phyloP scores from a whole-genome alignment of 2,113 vertebrate species.

The Nanger granti region DNA sequence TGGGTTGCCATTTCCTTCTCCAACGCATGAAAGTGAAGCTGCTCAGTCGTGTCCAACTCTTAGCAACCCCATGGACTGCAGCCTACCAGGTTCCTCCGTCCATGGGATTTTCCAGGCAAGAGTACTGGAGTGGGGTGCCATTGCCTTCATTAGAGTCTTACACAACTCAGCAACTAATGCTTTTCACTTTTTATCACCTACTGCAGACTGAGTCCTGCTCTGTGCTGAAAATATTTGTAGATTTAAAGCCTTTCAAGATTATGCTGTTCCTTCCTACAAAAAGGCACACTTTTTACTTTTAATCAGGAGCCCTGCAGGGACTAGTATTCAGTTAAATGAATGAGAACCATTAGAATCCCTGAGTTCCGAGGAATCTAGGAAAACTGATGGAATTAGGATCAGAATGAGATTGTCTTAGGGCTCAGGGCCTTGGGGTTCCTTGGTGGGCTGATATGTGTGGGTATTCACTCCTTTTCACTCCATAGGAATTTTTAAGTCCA shows the following conservation, averaged over 20 bases:
- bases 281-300: not conserved
- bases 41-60: too few relatives aligned
- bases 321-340: not conserved
- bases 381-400: not conserved
- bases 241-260: not conserved
- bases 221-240: not conserved
- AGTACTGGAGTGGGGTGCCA: too few relatives aligned
- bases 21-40: too few relatives aligned
- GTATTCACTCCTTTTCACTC: not conserved
- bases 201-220: not conserved
- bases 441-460: not conserved
- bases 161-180: not conserved
- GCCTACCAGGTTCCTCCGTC: too few relatives aligned
- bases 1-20: too few relatives aligned
- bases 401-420: not conserved
- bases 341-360: not conserved
- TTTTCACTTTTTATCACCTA: not conserved
- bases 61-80: too few relatives aligned
- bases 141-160: not conserved
- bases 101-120: too few relatives aligned
- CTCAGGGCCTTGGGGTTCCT: not conserved
- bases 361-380: not conserved
- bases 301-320: not conserved
- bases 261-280: not conserved
- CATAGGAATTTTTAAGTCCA: not conserved